Evolutionary conservation across 2,888 invertebrate species (phyloP), one percentile per base, ranked within the genome.

Genomic region (Andricus curvator): DNA sequence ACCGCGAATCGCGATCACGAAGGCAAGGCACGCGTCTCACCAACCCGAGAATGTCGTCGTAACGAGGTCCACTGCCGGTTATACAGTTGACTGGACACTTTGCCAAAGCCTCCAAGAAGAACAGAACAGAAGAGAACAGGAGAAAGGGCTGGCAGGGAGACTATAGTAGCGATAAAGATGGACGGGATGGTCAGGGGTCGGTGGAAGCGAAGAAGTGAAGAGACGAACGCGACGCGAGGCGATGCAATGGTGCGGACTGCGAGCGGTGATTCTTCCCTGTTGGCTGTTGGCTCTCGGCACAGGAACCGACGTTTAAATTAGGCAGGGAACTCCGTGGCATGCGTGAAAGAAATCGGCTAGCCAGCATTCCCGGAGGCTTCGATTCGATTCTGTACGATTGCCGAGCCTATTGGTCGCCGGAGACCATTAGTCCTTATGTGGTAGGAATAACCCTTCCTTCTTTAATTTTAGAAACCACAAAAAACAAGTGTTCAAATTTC

Each of bases 1-100:
- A 89, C 86, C 88, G 86, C 90, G 90, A 92, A 89, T 85, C 88
- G 86, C 90, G 90, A 92, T 92, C 92, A 90, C 86, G 91, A 90
- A 92, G 90, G 92, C 92, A 92, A 91, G 92, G 91, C 92, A 92
- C 92, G 92, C 92, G 92, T 92, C 91, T 89, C 88, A 87, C 85
- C 87, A 85, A 89, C 85, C 88, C 86, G 89, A 92, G 92, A 92
- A 92, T 92, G 92, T 89, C 92, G 90, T 90, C 91, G 91, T 92
- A 92, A 92, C 92, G 91, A 92, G 91, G 90, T 88, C 89, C 89
- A 88, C 89, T 88, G 84, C 81, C 84, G 86, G 86, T 81, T 86
- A 83, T 85, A 80, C 84, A 83, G 80, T n/a, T 78, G 74, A 79
- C 83, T 80, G 66, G 76, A 67, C 81, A 70, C 82, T 84, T 81